Conservation (phyloP, 2,113 vertebrate genomes). For the Burhinus bistriatus region DNA sequence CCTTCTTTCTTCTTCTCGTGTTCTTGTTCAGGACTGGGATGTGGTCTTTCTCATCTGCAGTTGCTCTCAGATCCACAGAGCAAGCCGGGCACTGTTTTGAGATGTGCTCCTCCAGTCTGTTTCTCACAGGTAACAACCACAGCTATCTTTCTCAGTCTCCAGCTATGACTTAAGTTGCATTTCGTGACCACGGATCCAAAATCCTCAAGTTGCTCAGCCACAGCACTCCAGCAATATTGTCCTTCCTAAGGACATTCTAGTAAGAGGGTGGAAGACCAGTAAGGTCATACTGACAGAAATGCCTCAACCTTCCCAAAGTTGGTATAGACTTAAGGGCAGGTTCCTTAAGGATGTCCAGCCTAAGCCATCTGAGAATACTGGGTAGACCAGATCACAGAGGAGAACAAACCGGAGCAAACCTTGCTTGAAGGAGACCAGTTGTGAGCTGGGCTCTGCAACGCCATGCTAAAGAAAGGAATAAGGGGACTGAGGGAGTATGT, state of each 20-base stretch:
- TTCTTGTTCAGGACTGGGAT: neutral
- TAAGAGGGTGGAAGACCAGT: neutral
- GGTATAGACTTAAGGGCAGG: neutral
- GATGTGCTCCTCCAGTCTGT: neutral
- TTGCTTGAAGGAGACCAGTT: accelerated
- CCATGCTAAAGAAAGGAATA: neutral
- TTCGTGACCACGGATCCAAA: accelerated
- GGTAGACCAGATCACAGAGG: neutral
- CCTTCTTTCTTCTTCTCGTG: neutral
- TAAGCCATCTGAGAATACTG: neutral
- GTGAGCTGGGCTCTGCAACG: neutral
- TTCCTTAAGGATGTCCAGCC: neutral
- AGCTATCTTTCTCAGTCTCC: neutral
- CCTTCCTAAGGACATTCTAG: neutral
- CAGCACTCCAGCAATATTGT: neutral
- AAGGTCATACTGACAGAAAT: neutral
- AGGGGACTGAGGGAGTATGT: neutral
- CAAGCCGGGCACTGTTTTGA: neutral
- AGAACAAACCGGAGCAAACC: neutral
- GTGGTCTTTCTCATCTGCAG: neutral
- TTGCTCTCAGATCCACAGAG: neutral
- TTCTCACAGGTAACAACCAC: neutral
- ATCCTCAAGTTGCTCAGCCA: neutral
- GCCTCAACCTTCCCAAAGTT: neutral
- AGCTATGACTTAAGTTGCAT: accelerated